Conservation (phyloP, 2,888 invertebrate species). For the Hedya salicella region DNA sequence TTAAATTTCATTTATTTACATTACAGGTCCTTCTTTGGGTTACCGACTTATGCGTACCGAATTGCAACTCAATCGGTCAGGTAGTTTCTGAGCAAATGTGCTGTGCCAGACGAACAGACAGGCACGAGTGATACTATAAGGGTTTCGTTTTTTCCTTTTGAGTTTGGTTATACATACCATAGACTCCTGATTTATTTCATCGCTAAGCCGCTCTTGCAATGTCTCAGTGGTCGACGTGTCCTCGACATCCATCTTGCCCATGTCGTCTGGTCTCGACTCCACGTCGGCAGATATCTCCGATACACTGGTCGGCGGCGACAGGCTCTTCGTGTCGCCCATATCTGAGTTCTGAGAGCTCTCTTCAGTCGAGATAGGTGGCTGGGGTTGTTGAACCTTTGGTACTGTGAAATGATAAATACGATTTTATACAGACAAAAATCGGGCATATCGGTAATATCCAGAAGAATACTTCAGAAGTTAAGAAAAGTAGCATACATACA, state of each 20-base stretch:
- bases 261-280: conserved; percentile 50
- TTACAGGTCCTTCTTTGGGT: no score
- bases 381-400: conserved; percentile 56
- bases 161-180: no score
- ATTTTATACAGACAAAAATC: background rate
- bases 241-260: conserved; percentile 39
- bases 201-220: conserved; percentile 38
- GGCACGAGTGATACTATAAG: no score
- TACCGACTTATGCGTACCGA: no score
- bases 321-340: conserved; percentile 68
- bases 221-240: conserved; percentile 31
- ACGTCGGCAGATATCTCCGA: conserved; percentile 32
- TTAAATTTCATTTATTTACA: no score
- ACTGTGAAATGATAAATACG: conserved; percentile 50
- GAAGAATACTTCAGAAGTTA: no score
- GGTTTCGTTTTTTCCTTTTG: no score
- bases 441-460: no score
- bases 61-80: no score
- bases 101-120: no score
- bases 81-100: no score
- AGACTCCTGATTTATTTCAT: conserved; percentile 52
- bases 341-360: conserved; percentile 77
- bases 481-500: no score
- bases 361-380: conserved; percentile 66
- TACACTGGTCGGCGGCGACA: conserved; percentile 70